These are phyloP conservation scores for Epizoanthus rinbou DNA, from an alignment of 92 coral and sea anemone species.

Conservation along the genomic window DNA sequence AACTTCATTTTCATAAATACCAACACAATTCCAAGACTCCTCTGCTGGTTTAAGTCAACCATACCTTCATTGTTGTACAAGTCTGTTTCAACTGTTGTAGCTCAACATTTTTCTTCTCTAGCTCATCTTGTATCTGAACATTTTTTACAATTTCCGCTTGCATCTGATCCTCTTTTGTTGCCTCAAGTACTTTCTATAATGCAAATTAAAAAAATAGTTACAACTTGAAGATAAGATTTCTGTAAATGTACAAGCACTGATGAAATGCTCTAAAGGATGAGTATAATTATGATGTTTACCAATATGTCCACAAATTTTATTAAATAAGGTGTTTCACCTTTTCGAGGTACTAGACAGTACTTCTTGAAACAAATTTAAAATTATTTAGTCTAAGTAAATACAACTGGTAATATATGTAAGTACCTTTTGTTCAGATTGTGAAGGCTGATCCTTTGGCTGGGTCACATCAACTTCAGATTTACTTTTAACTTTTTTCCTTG, in stretches of 20 bases:
- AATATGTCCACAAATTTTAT: too few species aligned
- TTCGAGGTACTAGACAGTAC: too few species aligned
- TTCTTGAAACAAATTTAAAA: too few species aligned
- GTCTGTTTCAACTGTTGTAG: constrained; percentile 57
- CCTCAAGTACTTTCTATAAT: constrained; percentile 62
- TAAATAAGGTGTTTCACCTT: too few species aligned
- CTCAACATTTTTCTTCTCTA: constrained; percentile 60
- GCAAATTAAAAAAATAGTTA: background rate
- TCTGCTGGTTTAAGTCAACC: background rate
- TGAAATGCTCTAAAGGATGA: too few species aligned
- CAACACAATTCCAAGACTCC: background rate
- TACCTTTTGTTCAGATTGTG: constrained; percentile 50
- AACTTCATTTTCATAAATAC: background rate
- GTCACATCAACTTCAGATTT: constrained; percentile 41
- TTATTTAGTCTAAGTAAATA: too few species aligned
- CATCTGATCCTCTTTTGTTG: constrained; percentile 71
- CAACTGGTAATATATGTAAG: background rate
- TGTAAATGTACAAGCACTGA: too few species aligned
- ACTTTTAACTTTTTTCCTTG: constrained; percentile 48
- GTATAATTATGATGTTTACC: too few species aligned
- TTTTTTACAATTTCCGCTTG: constrained; percentile 69
- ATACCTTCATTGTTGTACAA: constrained; percentile 18
- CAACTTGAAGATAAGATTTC: too few species aligned
- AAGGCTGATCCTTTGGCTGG: constrained; percentile 18
- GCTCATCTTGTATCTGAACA: constrained; percentile 81